These are phyloP conservation scores for Nasonia oneida DNA, from an alignment of 2,888 invertebrate genomes.

Conservation along the genomic window DNA sequence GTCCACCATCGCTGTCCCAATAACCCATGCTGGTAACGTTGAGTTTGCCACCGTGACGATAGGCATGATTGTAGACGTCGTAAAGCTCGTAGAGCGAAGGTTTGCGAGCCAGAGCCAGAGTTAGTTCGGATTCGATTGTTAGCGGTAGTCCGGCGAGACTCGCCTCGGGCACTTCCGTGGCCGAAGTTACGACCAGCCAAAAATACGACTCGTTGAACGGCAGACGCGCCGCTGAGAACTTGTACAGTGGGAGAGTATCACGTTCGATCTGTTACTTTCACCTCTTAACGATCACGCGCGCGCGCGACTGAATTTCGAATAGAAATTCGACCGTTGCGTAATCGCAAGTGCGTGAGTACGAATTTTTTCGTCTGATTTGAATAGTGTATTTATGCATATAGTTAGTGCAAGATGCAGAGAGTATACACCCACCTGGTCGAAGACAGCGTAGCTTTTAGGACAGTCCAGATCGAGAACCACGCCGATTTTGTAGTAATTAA, in stretches of 20 bases:
- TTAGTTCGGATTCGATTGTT: conserved; percentile 70
- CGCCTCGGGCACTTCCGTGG: conserved; percentile 62
- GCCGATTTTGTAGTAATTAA: conserved; percentile 71
- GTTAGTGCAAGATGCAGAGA: neutral
- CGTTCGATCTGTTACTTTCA: conserved; percentile 16
- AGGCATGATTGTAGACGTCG: conserved; percentile 73
- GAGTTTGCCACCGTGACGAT: conserved; percentile 69
- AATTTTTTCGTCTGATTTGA: neutral
- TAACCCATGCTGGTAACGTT: conserved; percentile 71
- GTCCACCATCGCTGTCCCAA: conserved; percentile 67
- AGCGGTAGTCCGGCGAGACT: conserved; percentile 66
- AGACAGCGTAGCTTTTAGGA: conserved; percentile 64
- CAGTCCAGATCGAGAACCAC: conserved; percentile 71
- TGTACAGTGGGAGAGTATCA: neutral
- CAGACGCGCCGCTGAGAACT: conserved; percentile 68
- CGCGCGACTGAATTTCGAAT: neutral
- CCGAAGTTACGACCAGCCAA: conserved; percentile 69
- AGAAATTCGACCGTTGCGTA: neutral
- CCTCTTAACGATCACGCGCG: neutral
- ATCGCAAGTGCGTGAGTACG: neutral
- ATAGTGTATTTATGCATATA: neutral
- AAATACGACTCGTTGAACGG: conserved; percentile 71
- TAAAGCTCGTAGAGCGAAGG: conserved; percentile 64
- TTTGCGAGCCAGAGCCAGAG: conserved; percentile 61
- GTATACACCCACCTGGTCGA: conserved; percentile 66